Evolutionary conservation across 2,888 invertebrate genomes (phyloP), one percentile per base, ranked within the genome.

Genomic region (Thalpophila matura): DNA sequence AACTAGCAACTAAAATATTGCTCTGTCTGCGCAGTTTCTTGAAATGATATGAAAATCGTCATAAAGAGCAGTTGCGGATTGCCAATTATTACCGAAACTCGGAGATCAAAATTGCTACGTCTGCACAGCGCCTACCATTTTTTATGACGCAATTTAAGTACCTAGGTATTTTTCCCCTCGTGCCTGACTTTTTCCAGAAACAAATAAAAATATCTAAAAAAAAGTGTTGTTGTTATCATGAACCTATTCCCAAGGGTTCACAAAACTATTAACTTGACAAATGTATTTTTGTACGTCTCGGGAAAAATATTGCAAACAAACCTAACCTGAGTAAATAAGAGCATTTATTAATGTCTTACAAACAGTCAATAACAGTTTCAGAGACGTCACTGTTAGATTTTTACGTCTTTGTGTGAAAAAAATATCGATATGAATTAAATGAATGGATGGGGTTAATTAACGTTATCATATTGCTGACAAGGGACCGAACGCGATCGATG

Each of bases 201-300:
- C 4, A n/a, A 33, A 43, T 54, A 47, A 67, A 27, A 37, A 35
- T 20, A 35, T 16, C 7, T 27, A 38, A 4, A 27, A 61, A 64
- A 47, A 53, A 29, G 7, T 37, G 20, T 57, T 62, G n/a, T 40
- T 12, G 14, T 57, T 37, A 5, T 31, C 27, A 24, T 27, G 51
- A 42, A 57, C 40, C 22, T 31, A 31, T 37, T 24, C 40, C 35
- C 51, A 42, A 24, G 12, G 26, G 50, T 37, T 58, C 58, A 64
- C 14, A 43, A 53, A 51, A 24, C 33, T 54, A 37, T 68, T 69
- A 65, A 59, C 46, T 65, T 55, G 50, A 47, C 24, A 51, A 71
- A 70, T 46, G 35, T 67, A 33, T 58, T 54, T 72, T 54, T 26
- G 35, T 47, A 12, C 31, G 16, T 49, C 43, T 67, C 35, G 29